These are phyloP conservation scores for Agrilus cyanescens DNA, from an alignment of 2,888 invertebrate genomes.

Conservation along the genomic window DNA sequence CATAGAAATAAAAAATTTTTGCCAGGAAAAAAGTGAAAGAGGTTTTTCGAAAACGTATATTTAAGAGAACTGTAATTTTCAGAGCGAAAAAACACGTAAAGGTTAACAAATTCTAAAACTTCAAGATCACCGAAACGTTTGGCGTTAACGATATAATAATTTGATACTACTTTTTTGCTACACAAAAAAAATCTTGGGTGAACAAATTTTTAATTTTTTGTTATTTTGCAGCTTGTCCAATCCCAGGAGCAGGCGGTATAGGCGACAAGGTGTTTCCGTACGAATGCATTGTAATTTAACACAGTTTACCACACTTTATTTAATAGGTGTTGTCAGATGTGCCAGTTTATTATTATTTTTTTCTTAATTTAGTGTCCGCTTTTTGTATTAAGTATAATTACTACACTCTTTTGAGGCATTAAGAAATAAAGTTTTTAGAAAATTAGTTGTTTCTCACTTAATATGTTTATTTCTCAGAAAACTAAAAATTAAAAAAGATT, in stretches of 20 bases:
- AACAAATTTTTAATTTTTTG: constrained; percentile 24
- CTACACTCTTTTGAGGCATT: neutral
- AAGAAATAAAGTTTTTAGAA: constrained; percentile 2
- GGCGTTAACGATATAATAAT: too few relatives aligned
- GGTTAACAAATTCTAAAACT: too few relatives aligned
- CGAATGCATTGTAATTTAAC: constrained; percentile 58
- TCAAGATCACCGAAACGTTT: too few relatives aligned
- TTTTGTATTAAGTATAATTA: too few relatives aligned
- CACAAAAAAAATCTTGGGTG: too few relatives aligned
- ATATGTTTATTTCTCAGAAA: constrained; percentile 33
- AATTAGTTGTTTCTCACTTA: constrained; percentile 9
- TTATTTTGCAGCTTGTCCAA: constrained; percentile 48
- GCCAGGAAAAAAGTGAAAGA: too few relatives aligned
- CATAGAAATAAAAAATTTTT: too few relatives aligned
- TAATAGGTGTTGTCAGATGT: constrained; percentile 6
- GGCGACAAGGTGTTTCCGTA: constrained; percentile 43
- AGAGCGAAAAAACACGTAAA: too few relatives aligned
- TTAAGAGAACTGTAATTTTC: too few relatives aligned
- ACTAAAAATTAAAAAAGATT: constrained; percentile 35
- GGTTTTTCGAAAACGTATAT: too few relatives aligned
- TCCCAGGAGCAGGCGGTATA: constrained; percentile 34
- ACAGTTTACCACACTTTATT: neutral
- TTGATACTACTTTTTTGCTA: too few relatives aligned
- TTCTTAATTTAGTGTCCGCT: neutral
- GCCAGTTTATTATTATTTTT: neutral